Evolutionary conservation across 1,140 invertebrate species (phyloP), one percentile per base, ranked within the genome.

Genomic region (Drosophila dunni): DNA sequence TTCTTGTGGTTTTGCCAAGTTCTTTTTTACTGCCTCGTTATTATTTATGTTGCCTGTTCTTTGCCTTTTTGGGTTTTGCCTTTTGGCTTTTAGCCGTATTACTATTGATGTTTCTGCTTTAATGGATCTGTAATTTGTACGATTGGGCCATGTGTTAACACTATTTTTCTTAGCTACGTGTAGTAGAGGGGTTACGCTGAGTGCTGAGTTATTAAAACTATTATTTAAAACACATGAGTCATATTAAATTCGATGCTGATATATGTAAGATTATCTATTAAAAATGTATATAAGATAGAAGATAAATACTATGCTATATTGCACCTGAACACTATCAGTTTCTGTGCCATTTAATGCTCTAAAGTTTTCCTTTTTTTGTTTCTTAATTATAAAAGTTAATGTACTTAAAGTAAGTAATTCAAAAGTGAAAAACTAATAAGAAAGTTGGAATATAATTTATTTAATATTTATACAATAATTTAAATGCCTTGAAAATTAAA

Each of bases 131-230:
- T 62, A 63, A 74, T 69, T 71, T 74, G 61, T 67, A 42, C 69
- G 68, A 20, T 45, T 54, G 70, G 75, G 82, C 83, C 83, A 88
- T 85, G 64, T 88, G 80, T 70, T 61, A 42, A 51, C 56, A 61
- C 58, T 45, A 75, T 62, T 76, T 64, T 46, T 58, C 17, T 9
- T 38, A n/a, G n/a, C n/a, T n/a, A n/a, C n/a, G n/a, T n/a, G n/a
- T n/a, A 20, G 17, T 20, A 20, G 17, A 20, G 1, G 17, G 17
- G 17, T 20, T 20, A 20, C 17, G 17, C 17, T 64, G 50, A 53
- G 50, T 53, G 34, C 50, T 58, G 40, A 46, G 15, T 45, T 45
- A 46, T 45, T 36, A 20, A 45, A 62, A 34, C 57, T 36, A 29
- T 62, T 69, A 9, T 54, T 46, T 9, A 54, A 45, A 53, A 63